Evolutionary conservation across 2,888 invertebrate species (phyloP), one percentile per base, ranked within the genome.

Genomic region (Dryococelus australis): DNA sequence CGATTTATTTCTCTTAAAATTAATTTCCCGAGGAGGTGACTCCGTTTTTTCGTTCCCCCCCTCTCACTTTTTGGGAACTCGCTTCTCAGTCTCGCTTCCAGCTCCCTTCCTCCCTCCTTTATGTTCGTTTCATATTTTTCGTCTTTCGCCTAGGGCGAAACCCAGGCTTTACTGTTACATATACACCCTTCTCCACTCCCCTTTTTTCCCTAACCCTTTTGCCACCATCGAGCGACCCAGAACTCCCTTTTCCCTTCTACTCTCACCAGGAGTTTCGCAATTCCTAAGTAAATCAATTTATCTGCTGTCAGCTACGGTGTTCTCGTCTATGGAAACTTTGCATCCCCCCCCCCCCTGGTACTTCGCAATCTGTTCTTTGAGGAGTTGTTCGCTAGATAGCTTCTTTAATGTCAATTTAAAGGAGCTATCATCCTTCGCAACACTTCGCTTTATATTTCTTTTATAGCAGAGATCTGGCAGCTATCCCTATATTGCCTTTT

Each of bases 361-460:
- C 65, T 65, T 65, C 8, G 65, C 65, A 65, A 65, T 65, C 65
- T 65, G 65, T 16, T 65, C n/a, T 24, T 24, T 65, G 65, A 65
- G 65, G n/a, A 65, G 65, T 65, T 65, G n/a, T 8, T 1, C n/a
- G 65, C 65, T n/a, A n/a, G 65, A 65, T 65, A 65, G 65, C 65
- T 65, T n/a, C n/a, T 65, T 65, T 65, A 65, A 65, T 65, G 65
- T 24, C 65, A 65, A 65, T 65, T 65, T 65, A 65, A 65, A 65
- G 8, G 8, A 65, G 65, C 65, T 24, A 65, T 65, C 65, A n/a
- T 47, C 65, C 65, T 20, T 20, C 65, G 24, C 16, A 65, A 65
- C 65, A 65, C n/a, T 65, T 65, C 16, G 20, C n/a, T 65, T 65
- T 24, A 65, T 65, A 20, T 65, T 65, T 65, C 10, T 65, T 65